Evolutionary conservation across 2,113 vertebrate species (phyloP).

Genomic region (Oostethus manadensis): DNA sequence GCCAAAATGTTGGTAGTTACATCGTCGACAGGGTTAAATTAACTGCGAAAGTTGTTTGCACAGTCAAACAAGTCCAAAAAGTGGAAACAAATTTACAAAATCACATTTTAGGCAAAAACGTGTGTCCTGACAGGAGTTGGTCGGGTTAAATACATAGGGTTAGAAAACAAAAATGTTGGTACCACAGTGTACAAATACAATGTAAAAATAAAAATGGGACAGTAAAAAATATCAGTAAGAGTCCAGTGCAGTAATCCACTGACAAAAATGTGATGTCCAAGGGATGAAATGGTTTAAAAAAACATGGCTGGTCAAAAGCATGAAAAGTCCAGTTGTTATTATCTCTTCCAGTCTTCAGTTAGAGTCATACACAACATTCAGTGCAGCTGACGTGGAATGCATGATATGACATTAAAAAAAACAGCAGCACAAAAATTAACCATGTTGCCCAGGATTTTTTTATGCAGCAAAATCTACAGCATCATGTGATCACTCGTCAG

Average conservation of each 20-base stretch:
- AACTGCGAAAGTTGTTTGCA: too few species aligned
- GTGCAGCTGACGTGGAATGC: conserved; percentile 4
- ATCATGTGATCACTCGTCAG: not conserved
- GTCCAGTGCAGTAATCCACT: conserved; percentile 55
- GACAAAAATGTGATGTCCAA: conserved; percentile 23
- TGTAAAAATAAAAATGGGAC: conserved; percentile 18
- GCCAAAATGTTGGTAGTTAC: too few species aligned
- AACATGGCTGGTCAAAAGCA: not conserved
- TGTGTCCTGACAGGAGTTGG: conserved; percentile 1
- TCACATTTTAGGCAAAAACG: conserved; percentile 2
- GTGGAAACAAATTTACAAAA: not conserved
- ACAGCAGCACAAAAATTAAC: not conserved
- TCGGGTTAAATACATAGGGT: not conserved
- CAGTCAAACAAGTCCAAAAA: not conserved
- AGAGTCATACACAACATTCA: conserved; percentile 13
- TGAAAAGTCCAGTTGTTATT: conserved; percentile 11
- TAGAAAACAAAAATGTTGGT: not conserved
- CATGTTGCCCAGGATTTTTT: not conserved
- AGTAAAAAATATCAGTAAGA: conserved; percentile 1
- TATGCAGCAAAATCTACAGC: not conserved
- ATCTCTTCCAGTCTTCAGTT: conserved; percentile 2
- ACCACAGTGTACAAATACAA: not conserved
- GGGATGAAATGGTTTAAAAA: conserved; percentile 4
- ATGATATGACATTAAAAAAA: conserved; percentile 12
- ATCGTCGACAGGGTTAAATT: too few species aligned